A percentile compares a stretch with the other conserved stretches of the same genome.
These are phyloP conservation scores for Alaudala cheleensis DNA, from an alignment of 2,113 vertebrate species.

Conservation along the genomic window DNA sequence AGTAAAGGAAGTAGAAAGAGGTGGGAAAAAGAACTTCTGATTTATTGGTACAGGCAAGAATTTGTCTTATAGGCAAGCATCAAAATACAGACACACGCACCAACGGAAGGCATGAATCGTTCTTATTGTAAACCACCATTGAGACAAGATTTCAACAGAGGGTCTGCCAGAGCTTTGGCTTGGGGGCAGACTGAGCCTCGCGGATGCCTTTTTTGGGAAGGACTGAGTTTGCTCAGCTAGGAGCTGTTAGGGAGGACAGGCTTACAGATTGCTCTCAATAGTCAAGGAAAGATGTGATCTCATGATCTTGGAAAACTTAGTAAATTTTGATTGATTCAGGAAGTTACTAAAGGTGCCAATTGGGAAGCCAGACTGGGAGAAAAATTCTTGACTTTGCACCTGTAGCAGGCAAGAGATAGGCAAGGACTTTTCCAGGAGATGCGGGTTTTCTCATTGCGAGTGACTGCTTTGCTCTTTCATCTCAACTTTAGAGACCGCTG, in stretches of 20 bases:
- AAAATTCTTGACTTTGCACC: background rate
- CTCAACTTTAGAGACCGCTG: background rate
- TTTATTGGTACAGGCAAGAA: background rate
- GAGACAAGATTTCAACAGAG: background rate
- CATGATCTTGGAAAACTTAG: background rate
- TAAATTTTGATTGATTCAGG: background rate
- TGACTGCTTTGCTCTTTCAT: background rate
- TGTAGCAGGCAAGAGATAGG: background rate
- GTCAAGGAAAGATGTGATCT: background rate
- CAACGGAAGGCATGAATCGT: accelerated
- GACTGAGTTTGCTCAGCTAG: background rate
- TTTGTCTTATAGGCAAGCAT: background rate
- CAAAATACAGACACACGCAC: background rate
- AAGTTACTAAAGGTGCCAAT: background rate
- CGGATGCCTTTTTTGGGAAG: background rate
- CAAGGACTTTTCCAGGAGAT: background rate
- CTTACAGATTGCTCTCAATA: background rate
- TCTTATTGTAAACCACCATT: background rate
- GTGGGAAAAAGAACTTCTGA: background rate
- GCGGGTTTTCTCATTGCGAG: background rate
- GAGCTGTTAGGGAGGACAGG: background rate
- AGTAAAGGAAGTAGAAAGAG: background rate
- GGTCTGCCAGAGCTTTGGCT: background rate
- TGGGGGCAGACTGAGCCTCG: background rate
- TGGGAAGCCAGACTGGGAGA: background rate